A percentile compares a stretch with the other conserved stretches of the same genome.
These are phyloP conservation scores for Heliopora coerulea DNA, from an alignment of 92 coral and sea anemone genomes.

Conservation along the genomic window DNA sequence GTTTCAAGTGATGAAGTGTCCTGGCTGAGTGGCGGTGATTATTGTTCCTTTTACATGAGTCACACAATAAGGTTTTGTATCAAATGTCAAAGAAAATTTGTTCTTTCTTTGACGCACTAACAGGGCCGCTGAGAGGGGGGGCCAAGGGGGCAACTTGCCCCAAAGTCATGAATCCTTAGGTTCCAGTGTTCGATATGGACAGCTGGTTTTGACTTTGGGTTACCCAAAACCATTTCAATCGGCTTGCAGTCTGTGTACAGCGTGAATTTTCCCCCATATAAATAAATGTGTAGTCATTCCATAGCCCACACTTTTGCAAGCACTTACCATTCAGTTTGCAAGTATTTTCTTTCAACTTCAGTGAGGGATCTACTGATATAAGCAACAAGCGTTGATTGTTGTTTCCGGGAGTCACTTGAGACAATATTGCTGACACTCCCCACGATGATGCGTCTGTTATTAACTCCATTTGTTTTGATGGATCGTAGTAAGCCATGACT, in stretches of 20 bases:
- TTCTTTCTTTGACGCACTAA: too few species aligned
- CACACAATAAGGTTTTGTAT: too few species aligned
- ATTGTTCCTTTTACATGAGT: too few species aligned
- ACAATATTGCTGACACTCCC: conserved; percentile 24
- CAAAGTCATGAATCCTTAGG: conserved; percentile 18
- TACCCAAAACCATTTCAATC: conserved; percentile 20
- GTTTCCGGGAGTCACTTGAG: conserved; percentile 1
- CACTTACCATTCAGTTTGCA: conserved; percentile 28
- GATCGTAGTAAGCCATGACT: not conserved
- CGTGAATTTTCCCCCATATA: conserved; percentile 27
- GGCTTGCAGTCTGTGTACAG: conserved; percentile 38
- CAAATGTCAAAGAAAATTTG: too few species aligned
- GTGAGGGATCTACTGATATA: conserved; percentile 24
- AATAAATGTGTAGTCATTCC: conserved; percentile 21
- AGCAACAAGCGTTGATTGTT: conserved; percentile 12
- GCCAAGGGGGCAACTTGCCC: too few species aligned
- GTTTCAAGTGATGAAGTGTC: too few species aligned
- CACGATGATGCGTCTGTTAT: conserved; percentile 18
- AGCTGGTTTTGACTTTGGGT: conserved; percentile 36
- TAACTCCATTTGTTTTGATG: conserved; percentile 20
- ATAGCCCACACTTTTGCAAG: conserved; percentile 32
- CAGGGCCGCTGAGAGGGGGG: too few species aligned
- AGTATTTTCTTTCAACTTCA: conserved; percentile 23
- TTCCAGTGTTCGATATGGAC: conserved; percentile 40
- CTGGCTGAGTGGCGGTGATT: too few species aligned